Evolutionary conservation across 2,888 invertebrate species (phyloP).

Genomic region (Scaptodrosophila latifasciaeformis): DNA sequence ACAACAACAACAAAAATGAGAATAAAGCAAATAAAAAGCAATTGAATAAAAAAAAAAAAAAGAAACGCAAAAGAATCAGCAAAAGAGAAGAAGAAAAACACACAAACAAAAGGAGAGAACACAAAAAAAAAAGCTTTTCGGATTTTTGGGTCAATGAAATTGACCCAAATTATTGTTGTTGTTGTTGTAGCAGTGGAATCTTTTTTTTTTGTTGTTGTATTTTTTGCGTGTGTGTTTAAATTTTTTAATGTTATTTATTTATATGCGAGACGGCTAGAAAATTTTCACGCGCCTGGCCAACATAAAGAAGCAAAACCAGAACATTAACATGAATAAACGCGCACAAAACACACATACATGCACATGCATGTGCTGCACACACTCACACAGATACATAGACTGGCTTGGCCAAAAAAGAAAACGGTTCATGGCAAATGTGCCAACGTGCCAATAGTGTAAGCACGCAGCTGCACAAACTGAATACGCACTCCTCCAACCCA

Average conservation of each 20-base stretch:
- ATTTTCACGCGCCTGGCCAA: conserved; percentile 1
- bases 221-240: background rate
- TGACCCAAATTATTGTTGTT: conserved; percentile 23
- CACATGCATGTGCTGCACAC: background rate
- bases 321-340: too few relatives aligned
- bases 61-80: too few relatives aligned
- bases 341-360: too few relatives aligned
- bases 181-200: background rate
- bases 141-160: conserved; percentile 26
- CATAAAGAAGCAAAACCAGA: too few relatives aligned
- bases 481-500: background rate
- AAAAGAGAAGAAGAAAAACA: background rate
- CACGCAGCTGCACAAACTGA: background rate
- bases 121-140: background rate
- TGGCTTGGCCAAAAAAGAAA: too few relatives aligned
- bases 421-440: conserved; percentile 2
- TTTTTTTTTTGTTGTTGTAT: background rate
- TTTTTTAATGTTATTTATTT: too few relatives aligned
- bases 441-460: conserved; percentile 2
- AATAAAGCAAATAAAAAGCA: too few relatives aligned
- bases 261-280: too few relatives aligned
- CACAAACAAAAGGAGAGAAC: background rate
- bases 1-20: too few relatives aligned
- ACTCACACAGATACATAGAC: background rate
- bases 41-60: too few relatives aligned